Evolutionary conservation across 2,797 vertebrate genomes (phyloP), one percentile per base, ranked within the genome.

Genomic region (Cuniculus paca): DNA sequence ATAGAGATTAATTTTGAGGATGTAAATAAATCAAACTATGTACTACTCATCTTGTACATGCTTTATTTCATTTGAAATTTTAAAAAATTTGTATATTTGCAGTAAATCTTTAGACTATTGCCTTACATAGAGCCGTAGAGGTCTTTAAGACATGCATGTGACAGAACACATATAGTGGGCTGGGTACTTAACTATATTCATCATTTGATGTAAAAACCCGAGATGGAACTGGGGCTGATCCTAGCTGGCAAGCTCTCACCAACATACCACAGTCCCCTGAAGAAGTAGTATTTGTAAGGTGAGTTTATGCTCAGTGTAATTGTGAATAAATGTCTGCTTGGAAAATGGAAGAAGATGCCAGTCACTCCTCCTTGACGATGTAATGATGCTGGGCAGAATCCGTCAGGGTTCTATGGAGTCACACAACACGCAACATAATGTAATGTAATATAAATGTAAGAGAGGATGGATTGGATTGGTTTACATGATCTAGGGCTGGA

Each of bases 21-120:
- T 65, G 4, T 45, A 93, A 94, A 93, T 60, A 81, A 77, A 72
- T 48, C 31, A 79, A 77, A 12, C 19, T 16, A 91, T 36, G 42
- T 63, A 63, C 58, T 83, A 60, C 14, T 39, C 42, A 42, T 83
- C 9, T 83, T 60, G 6, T 16, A 11, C 12, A 50, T 94, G 86
- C 26, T 58, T 87, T 45, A 58, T 78, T 90, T 91, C 2, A 52
- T 68, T 94, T 91, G 80, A 65, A 92, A 58, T 91, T n/a, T 96
- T 95, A 85, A 63, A 63, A 77, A 72, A 54, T 95, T 95, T 82
- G 26, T 68, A 13, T 85, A 84, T 94, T 92, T 94, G 45, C 63
- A 82, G 50, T 26, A 14, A 68, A 48, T 82, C 10, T 8, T 87
- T 74, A 88, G 17, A 31, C 68, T 88, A 82, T 91, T 11, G 39